Evolutionary conservation across 2,113 vertebrate genomes (phyloP), one percentile per base, ranked within the genome.

Genomic region (Conger conger): DNA sequence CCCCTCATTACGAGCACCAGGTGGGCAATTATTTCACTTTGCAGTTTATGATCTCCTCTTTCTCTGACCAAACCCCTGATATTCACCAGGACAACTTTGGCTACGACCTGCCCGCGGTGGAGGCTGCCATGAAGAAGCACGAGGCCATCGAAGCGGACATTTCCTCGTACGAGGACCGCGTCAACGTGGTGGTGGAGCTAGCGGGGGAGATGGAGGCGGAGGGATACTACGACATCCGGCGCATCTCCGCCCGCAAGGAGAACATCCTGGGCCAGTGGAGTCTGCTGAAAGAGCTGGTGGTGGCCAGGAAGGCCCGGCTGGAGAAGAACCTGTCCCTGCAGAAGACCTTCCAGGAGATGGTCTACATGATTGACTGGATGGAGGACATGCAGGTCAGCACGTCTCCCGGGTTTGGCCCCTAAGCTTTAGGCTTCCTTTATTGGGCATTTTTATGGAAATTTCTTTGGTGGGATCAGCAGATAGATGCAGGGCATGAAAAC

Each of bases 291-390:
- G 95, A 97, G 90, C 93, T 99, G 87, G 93, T 99, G 3, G 88
- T 92, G 0, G 96, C 96, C 33, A 94, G 98, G 5, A 94, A 96
- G 0, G 88, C 91, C 0, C 96, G 98, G 13, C 95, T 99, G 0
- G 96, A 99, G 93, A 97, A 98, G 94, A 98, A 98, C 88, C 86
- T 99, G 87, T 95, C 96, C 0, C 92, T 99, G 63, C 98, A 99
- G 94, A 98, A 96, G 87, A 96, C 97, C 88, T 99, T 99, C 89
- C 98, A 99, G 91, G 98, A 99, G 88, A 99, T 99, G 98, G 98
- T 99, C 85, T 97, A 99, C 92, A 99, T 99, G 98, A 99, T 99
- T 0, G 97, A 98, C 92, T 99, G 98, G 98, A 99, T 99, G 98
- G 98, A 99, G 90, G 98, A 98, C 88, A 97, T 96, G 91, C 97